phyloP scores from a whole-genome alignment of 2,113 vertebrate genomes.

The Phylloscopus trochilus region DNA sequence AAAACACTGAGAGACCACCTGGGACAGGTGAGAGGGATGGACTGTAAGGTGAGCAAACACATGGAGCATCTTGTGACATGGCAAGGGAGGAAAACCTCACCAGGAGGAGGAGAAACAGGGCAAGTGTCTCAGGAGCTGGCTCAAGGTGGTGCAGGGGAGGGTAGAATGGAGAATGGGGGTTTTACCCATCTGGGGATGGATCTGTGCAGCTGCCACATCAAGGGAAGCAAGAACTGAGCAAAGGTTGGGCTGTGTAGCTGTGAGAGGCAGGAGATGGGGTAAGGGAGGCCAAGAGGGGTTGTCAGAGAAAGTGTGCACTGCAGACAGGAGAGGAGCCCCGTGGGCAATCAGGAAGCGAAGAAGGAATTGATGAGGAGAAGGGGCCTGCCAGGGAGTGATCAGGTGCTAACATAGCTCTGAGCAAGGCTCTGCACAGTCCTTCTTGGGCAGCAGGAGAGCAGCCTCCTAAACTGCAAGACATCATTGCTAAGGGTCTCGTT shows the following conservation, averaged over 20 bases:
- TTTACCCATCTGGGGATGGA: background rate
- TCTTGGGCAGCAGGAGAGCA: accelerated
- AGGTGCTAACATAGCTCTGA: background rate
- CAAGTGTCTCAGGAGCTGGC: background rate
- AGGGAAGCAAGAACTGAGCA: accelerated
- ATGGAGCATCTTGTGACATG: background rate
- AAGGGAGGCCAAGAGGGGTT: background rate
- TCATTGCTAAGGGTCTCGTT: background rate
- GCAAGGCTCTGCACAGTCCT: background rate
- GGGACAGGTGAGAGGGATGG: background rate
- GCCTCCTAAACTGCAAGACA: background rate
- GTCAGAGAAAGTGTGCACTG: background rate
- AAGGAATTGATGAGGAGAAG: background rate
- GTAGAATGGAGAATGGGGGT: background rate
- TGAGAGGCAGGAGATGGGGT: background rate
- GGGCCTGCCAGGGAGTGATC: background rate
- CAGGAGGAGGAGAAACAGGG: background rate
- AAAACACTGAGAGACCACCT: background rate
- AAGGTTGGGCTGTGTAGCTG: background rate
- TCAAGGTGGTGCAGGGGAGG: background rate
- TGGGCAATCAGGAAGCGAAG: background rate
- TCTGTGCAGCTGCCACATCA: accelerated
- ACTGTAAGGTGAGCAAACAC: background rate
- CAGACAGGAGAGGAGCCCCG: background rate
- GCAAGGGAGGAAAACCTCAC: background rate